Base-by-base conservation (phyloP, 92 coral and sea anemone genomes). In the Palythoa heliodiscus region DNA sequence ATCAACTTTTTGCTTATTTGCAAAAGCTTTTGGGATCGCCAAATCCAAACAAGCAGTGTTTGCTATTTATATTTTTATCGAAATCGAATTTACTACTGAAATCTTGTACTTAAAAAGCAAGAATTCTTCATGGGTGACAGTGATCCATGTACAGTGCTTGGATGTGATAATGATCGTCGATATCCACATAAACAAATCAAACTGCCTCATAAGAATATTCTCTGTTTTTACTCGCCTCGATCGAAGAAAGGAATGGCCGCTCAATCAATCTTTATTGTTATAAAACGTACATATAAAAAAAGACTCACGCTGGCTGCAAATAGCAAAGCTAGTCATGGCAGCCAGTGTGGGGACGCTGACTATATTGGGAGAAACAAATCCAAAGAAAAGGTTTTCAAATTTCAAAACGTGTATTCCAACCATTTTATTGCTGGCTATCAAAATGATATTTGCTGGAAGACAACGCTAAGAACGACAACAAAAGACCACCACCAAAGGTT, bases 131-230 rank as follows among this genome's bases (percentile, higher is more conserved):
- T 89, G 92, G 86, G 86, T 78, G 76, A 76, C 43, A 89, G 89
- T 15, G 92, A 89, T 80, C 89, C 77, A 63, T 89, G 92, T 86
- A 87, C 92, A 43, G 88, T 88, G 11, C 84, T 19, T 75, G 91
- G 91, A 22, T 89, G 91, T 35, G 76, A 77, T 70, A 89, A 89
- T 63, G 91, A 89, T 78, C 70, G 86, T 63, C 85, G 80, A 77
- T 89, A 89, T 57, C 89, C 91, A 0, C 63, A 57, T 14, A 57
- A 57, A 57, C 17, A 57, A 57, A 66, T 66, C 43, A 68, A 50
- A 23, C 64, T 83, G 17, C 55, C 78, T 70, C 72, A 83, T 70
- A 47, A n/a, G 80, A 70, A 25, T 64, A 70, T 53, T 39, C 29
- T 48, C 50, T 80, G 24, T 60, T 75, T 29, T 72, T 35, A 40